These are phyloP conservation scores for Beroe ovata DNA, from an alignment of 37 sponge, comb jelly and placozoan genomes.

Conservation along the genomic window DNA sequence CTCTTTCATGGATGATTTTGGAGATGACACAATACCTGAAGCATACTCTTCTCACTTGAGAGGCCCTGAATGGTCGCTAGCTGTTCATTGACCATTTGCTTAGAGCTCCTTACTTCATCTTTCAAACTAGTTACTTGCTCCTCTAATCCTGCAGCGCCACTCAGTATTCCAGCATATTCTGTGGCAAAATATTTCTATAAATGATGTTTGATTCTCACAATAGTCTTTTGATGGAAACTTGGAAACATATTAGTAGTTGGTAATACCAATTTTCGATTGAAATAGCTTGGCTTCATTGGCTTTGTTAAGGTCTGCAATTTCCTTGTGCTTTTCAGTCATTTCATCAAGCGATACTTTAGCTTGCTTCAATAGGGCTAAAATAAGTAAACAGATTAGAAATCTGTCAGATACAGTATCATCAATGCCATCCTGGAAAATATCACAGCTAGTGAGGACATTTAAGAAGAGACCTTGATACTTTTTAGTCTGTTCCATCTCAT, in stretches of 20 bases:
- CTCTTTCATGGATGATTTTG: too few relatives aligned
- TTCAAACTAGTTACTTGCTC: conserved; percentile 6
- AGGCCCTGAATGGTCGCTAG: background rate
- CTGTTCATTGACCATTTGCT: conserved; percentile 1
- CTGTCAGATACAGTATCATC: too few relatives aligned
- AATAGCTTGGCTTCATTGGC: conserved; percentile 47
- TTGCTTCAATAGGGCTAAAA: conserved; percentile 14
- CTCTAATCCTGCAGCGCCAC: conserved; percentile 17
- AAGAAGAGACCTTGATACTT: conserved; percentile 54
- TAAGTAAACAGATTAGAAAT: too few relatives aligned
- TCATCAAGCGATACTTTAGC: background rate
- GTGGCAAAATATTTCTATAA: background rate
- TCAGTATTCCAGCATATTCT: conserved; percentile 46
- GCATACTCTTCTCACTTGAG: background rate
- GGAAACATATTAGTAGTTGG: background rate
- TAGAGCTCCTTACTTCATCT: conserved; percentile 20
- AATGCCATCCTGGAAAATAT: too few relatives aligned
- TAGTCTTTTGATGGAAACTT: too few relatives aligned
- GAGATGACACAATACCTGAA: background rate
- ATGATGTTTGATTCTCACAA: too few relatives aligned
- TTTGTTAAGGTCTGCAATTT: conserved; percentile 57
- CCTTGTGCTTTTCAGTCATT: conserved; percentile 17
- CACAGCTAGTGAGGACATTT: too few relatives aligned
- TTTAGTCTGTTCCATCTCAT: conserved; percentile 48
- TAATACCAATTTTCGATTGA: conserved; percentile 53